Percentiles rank a stretch among this genome's conserved stretches.
phyloP scores from a whole-genome alignment of 2,797 vertebrate species.

The Apodemus agrarius region DNA sequence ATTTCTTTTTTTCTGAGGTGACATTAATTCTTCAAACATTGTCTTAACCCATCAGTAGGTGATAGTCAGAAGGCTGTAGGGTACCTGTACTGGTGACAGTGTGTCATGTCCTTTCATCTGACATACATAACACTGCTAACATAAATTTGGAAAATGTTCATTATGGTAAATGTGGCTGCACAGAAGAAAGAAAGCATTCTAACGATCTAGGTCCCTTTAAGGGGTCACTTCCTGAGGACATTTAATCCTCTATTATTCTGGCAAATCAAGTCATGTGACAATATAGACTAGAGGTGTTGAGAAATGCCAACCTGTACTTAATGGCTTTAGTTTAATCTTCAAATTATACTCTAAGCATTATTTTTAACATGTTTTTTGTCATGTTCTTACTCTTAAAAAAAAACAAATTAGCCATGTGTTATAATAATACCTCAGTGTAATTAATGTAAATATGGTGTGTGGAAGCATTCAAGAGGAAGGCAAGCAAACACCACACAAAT shows the following conservation, averaged over 20 bases:
- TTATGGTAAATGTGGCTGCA: background rate
- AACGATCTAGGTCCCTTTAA: background rate
- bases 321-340: constrained; percentile 62
- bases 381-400: constrained; percentile 65
- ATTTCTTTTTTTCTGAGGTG: constrained; percentile 28
- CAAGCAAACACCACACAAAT: constrained; percentile 46
- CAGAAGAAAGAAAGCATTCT: background rate
- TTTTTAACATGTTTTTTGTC: constrained; percentile 65
- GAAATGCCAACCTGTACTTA: constrained; percentile 24
- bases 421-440: constrained; percentile 66
- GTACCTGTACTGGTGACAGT: fast-evolving
- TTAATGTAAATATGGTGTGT: constrained; percentile 58
- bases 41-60: background rate
- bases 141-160: background rate
- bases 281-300: background rate
- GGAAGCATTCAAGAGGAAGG: background rate
- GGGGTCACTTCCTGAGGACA: constrained; percentile 2
- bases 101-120: fast-evolving
- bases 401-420: constrained; percentile 75
- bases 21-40: background rate
- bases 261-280: constrained; percentile 25
- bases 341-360: constrained; percentile 67
- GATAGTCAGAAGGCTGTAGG: fast-evolving
- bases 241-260: constrained; percentile 25
- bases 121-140: no score